Base-by-base conservation (phyloP, 2,113 vertebrate genomes). In the Cercocebus atys region DNA sequence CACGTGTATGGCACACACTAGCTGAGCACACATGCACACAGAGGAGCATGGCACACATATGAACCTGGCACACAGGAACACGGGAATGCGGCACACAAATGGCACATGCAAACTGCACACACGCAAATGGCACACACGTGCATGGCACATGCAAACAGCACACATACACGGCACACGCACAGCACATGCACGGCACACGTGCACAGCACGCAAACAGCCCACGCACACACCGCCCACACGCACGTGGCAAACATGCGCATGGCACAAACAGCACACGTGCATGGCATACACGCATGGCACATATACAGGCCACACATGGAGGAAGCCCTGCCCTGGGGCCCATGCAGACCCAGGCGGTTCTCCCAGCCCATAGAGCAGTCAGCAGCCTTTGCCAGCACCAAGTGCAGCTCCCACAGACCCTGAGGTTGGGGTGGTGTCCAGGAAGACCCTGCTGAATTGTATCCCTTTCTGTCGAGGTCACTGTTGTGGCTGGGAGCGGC, bases 181-280 rank as follows among this genome's bases (percentile, higher is more conserved):
- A 2, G 68, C 17, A 32, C 35, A 0, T 2, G 6, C 14, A 25
- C 0, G 0, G 20, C 3, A 30, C 52, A 3, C 0, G 17, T 14
- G 0, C 12, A 23, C 22, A 3, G 11, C 72, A 27, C 1, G 3
- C 59, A 61, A 11, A 25, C 9, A 0, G 23, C 3, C 10, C 59
- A 27, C 0, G 61, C 61, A 64, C 61, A 64, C 61, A 61, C 22
- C 1, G 4, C 59, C 47, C 47, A 50, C 47, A 47, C 3, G 10
- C 57, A 25, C 7, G 8, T 17, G 20, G 59, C 59, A 64, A 27
- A 64, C 61, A 13, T 4, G 25, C 11, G 11, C 59, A 61, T 1
- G 10, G 57, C 57, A 61, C 57, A 59, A 0, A 8, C 0, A 0
- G 5, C 13, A 27, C 59, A 61, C 25, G 2, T 20, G 52, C 52